Conservation (phyloP, 2,888 invertebrate genomes). For the Calameuta filiformis region DNA sequence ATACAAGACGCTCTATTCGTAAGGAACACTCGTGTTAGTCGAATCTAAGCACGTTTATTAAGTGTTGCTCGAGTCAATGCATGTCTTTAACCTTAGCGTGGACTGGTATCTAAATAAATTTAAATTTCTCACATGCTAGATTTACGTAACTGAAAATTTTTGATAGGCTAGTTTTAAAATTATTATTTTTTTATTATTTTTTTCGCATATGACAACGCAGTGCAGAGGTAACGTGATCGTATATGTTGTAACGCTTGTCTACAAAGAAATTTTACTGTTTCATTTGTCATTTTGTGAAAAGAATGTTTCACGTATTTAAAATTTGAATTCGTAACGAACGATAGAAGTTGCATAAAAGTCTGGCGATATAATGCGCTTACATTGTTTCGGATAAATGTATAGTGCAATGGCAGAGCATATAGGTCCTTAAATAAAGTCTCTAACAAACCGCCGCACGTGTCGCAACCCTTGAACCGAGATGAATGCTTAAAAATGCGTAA, state of each 20-base stretch:
- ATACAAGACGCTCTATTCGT: neutral
- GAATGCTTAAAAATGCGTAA: conserved; percentile 26
- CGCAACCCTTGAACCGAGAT: conserved; percentile 18
- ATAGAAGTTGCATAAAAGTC: neutral
- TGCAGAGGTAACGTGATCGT: neutral
- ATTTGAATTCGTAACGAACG: neutral
- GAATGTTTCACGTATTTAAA: neutral
- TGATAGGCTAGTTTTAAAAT: neutral
- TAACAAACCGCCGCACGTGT: conserved; percentile 24
- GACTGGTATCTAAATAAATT: neutral
- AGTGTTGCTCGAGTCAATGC: neutral
- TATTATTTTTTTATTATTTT: neutral
- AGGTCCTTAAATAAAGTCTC: conserved; percentile 14
- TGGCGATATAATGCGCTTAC: neutral
- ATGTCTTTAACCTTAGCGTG: neutral
- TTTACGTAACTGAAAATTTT: neutral
- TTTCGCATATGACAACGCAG: neutral
- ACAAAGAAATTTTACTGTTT: neutral
- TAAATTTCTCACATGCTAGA: neutral
- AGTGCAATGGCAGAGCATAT: neutral
- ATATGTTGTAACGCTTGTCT: neutral
- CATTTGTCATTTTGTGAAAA: neutral
- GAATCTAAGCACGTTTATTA: neutral
- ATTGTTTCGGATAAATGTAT: neutral
- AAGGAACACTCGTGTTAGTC: neutral